Evolutionary conservation across 2,888 invertebrate genomes (phyloP), one percentile per base, ranked within the genome.

Genomic region (Rhimphoctona megacephalus): DNA sequence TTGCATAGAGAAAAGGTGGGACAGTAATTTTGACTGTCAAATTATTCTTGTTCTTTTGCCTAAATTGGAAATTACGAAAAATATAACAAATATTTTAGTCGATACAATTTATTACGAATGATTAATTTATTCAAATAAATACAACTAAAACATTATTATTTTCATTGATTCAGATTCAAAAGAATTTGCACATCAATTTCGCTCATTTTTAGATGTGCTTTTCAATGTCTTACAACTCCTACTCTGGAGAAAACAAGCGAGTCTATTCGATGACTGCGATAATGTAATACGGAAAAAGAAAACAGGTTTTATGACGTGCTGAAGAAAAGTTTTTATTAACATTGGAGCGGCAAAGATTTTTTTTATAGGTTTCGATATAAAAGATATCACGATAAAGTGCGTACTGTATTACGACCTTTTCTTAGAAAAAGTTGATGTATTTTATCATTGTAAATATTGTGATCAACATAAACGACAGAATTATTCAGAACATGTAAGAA

Each of bases 261-360:
- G 64, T 46, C 17, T 64, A 46, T 61, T 64, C 46, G 46, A 76
- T n/a, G 46, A 33, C 30, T 43, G 43, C 43, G 66, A 78, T 52
- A 54, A 67, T 43, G n/a, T 70, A 22, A 54, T 49, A 25, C 25
- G 39, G 43, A 57, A 57, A 54, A 69, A 43, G 43, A 30, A 66
- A 22, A 39, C 52, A 33, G 52, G 43, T 57, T 79, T 79, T 80
- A 72, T 33, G 49, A 49, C 9, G 17, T 64, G 39, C 54, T 22
- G 70, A 17, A 64, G 72, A 33, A n/a, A 49, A 72, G 22, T 64
- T 64, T 80, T 70, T 80, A 70, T 72, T 43, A 57, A 79, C 43
- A 69, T 57, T 43, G 36, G 5, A 72, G 46, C 22, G 3, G 57
- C 46, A 61, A 70, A 64, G 61, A 80, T 80, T 67, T 57, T n/a